A percentile compares a stretch with the other conserved stretches of the same genome.
Evolutionary conservation across 2,888 invertebrate genomes (phyloP).

Genomic region (Drosophila picticornis): DNA sequence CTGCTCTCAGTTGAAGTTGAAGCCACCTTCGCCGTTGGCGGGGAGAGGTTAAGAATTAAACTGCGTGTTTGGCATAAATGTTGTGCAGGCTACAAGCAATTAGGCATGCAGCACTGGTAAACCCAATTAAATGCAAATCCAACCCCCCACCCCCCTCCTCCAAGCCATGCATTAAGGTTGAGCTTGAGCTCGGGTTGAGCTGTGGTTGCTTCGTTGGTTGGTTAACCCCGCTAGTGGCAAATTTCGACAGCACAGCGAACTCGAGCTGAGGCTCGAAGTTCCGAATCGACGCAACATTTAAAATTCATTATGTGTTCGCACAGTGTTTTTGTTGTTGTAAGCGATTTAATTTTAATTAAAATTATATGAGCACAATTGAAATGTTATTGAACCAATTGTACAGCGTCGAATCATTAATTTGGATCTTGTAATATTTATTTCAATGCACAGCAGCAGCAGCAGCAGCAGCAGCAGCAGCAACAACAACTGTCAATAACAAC

Average conservation of each 20-base stretch:
- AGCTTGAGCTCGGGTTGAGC: slow-evolving; percentile 7
- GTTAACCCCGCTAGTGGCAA: slow-evolving; percentile 66
- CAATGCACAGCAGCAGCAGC: slow-evolving; percentile 41
- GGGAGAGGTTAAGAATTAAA: slow-evolving; percentile 4
- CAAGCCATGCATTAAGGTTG: background rate
- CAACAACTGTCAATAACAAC: slow-evolving; percentile 14
- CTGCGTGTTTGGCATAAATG: slow-evolving; percentile 43
- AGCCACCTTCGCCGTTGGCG: slow-evolving; percentile 5
- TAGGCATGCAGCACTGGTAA: slow-evolving; percentile 66
- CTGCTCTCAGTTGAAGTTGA: background rate
- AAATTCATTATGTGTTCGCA: slow-evolving; percentile 69
- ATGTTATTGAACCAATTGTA: slow-evolving; percentile 76
- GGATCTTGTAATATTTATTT: slow-evolving; percentile 77
- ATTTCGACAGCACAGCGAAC: slow-evolving; percentile 59
- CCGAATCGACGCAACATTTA: slow-evolving; percentile 39
- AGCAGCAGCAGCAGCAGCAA: slow-evolving; percentile 14
- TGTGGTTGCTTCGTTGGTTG: slow-evolving; percentile 27
- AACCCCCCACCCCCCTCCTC: background rate
- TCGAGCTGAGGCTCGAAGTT: slow-evolving; percentile 4
- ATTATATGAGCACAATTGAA: slow-evolving; percentile 80
- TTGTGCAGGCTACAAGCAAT: slow-evolving; percentile 16
- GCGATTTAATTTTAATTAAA: slow-evolving; percentile 74
- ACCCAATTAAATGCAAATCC: slow-evolving; percentile 65
- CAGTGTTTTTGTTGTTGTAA: slow-evolving; percentile 33
- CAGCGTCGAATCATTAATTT: slow-evolving; percentile 71